These are phyloP conservation scores for Coilia nasus DNA, from an alignment of 2,797 vertebrate species.

Conservation along the genomic window DNA sequence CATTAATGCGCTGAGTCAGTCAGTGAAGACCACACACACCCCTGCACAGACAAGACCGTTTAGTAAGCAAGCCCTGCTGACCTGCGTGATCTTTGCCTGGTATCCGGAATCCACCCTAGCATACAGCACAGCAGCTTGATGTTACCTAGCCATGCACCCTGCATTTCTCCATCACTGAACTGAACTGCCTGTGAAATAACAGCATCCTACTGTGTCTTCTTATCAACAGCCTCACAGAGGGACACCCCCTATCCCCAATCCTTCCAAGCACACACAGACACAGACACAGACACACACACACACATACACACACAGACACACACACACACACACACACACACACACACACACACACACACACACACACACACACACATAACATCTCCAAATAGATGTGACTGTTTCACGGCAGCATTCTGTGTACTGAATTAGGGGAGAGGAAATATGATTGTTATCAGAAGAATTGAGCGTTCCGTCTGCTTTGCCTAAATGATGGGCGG, in stretches of 20 bases:
- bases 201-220: conserved; percentile 24
- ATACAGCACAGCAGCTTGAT: not conserved
- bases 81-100: not conserved
- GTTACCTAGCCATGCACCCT: conserved; percentile 10
- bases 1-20: conserved; percentile 39
- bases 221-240: conserved; percentile 15
- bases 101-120: conserved; percentile 18
- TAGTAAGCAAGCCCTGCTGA: not conserved
- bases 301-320: conserved; percentile 12
- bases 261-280: not conserved
- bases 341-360: not conserved
- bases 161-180: conserved; percentile 14
- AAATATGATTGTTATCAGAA: conserved; percentile 33
- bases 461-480: conserved; percentile 25
- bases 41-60: not conserved
- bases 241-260: conserved; percentile 20
- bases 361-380: not conserved
- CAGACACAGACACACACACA: not conserved
- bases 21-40: not conserved
- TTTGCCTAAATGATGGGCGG: conserved; percentile 28
- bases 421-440: conserved; percentile 13
- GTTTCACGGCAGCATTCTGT: conserved; percentile 24
- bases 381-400: conserved; percentile 22
- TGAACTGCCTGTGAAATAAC: conserved; percentile 17
- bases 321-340: not conserved